Conservation (phyloP, 1,140 invertebrate genomes). For the Onthophagus taurus region DNA sequence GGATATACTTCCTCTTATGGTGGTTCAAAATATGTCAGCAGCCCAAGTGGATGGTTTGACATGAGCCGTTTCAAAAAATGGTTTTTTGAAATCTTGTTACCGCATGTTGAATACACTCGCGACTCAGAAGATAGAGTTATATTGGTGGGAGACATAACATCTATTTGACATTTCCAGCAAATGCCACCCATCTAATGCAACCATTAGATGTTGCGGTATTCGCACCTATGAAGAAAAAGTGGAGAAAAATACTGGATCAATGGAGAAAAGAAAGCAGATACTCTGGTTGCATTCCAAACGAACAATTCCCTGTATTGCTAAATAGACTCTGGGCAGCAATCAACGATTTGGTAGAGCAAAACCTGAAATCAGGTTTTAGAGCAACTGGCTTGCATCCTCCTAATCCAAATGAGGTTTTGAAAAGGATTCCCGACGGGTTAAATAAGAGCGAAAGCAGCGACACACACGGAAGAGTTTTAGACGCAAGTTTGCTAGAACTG, state of each 20-base stretch:
- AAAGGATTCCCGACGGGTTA: too few relatives aligned
- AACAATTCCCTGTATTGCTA: constrained; percentile 12
- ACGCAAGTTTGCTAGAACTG: too few relatives aligned
- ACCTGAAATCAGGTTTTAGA: too few relatives aligned
- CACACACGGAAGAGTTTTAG: too few relatives aligned
- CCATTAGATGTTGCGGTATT: constrained; percentile 37
- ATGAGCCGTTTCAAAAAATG: constrained; percentile 29
- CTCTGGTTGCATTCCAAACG: constrained; percentile 9
- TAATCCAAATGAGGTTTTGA: too few relatives aligned
- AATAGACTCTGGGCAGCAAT: constrained; percentile 5
- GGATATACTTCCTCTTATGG: constrained; percentile 1
- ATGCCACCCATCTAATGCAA: constrained; percentile 34
- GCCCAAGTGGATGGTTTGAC: constrained; percentile 30
- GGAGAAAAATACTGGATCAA: constrained; percentile 27
- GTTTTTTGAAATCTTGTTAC: constrained; percentile 14
- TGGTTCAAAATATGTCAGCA: constrained; percentile 29
- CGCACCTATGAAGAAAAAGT: constrained; percentile 27
- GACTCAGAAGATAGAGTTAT: constrained; percentile 6
- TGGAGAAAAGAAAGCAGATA: constrained; percentile 21
- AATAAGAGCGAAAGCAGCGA: too few relatives aligned
- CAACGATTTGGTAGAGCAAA: too few relatives aligned
- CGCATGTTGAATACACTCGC: constrained; percentile 9
- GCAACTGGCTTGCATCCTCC: too few relatives aligned
- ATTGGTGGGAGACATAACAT: constrained; percentile 14
- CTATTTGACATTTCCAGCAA: constrained; percentile 25